Conservation (phyloP, 1,140 invertebrate genomes). For the Sitobion miscanthi region DNA sequence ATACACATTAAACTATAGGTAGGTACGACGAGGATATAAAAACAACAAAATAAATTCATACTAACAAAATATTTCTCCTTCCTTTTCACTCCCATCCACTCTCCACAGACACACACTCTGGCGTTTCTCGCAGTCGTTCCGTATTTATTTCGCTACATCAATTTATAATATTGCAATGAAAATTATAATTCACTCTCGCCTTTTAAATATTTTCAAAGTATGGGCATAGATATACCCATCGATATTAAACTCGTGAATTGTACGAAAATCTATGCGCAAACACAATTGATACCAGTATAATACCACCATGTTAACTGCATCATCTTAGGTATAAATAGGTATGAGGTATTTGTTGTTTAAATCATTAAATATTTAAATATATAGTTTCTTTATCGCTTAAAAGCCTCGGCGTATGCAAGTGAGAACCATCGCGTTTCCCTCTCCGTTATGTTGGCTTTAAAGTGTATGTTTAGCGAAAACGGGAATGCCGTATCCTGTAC, state of each 20-base stretch:
- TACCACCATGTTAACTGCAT: neutral
- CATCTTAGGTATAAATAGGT: neutral
- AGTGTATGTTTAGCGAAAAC: neutral
- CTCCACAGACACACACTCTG: too few relatives aligned
- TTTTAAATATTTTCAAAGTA: neutral
- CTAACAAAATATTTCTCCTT: neutral
- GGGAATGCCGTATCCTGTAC: too few relatives aligned
- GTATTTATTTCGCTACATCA: neutral
- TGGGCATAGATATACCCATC: neutral
- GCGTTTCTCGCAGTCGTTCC: too few relatives aligned
- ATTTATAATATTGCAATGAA: too few relatives aligned
- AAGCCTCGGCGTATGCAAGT: too few relatives aligned
- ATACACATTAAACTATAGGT: neutral
- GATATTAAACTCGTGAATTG: neutral
- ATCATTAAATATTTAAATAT: too few relatives aligned
- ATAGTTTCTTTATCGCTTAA: too few relatives aligned
- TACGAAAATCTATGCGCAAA: neutral
- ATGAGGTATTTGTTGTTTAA: too few relatives aligned
- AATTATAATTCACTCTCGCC: neutral
- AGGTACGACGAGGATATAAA: neutral
- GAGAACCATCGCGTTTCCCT: too few relatives aligned
- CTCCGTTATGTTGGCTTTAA: too few relatives aligned
- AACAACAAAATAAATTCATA: neutral
- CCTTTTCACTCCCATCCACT: neutral
- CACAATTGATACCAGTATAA: neutral